Base-by-base conservation (phyloP, 2,113 vertebrate species). In the Pycnonotus jocosus region DNA sequence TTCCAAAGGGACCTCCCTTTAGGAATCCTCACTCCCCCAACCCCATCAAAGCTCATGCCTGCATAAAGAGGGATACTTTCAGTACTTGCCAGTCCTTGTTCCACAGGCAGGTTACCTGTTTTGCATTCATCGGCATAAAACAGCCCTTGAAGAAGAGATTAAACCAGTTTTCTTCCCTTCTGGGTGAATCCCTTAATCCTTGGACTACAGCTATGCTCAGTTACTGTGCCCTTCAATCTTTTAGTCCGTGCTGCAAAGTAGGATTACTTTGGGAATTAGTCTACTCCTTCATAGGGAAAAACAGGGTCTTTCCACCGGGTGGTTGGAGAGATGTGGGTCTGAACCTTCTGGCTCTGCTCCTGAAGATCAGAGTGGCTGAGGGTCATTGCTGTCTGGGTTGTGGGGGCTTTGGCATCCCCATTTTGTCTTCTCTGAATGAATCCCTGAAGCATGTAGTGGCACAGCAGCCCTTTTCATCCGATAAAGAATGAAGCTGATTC, bases 81-180 rank as follows among this genome's bases (percentile, higher is more conserved):
- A 50, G 38, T 38, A 38, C 38, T 38, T 45, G 20, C 18, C 47
- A 30, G 38, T 88, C 66, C 79, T 92, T 65, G 54, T 73, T 81
- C 77, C 60, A 50, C 35, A 70, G 69, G 72, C 77, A 74, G 45
- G 6, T 86, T 62, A 83, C 72, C 60, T 86, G 30, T 30, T 96
- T 89, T 92, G 72, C 64, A 73, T 93, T 81, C 8, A 70, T 95
- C 24, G 79, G 77, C 87, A 93, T 90, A 60, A 85, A 76, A 40
- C 31, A 78, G 56, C 45, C 48, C 45, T 76, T 79, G 53, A 87
- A 87, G 51, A 42, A 84, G 70, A 54, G 56, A 81, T 85, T 87
- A 85, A 96, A 81, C 57, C 28, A 60, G 35, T 84, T 92, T 85
- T 85, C 56, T 87, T 91, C 27, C 30, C 45, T 90, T 68, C 57